These are phyloP conservation scores for Bilobella aurantiaca DNA, from an alignment of 1,140 invertebrate genomes.

Conservation along the genomic window DNA sequence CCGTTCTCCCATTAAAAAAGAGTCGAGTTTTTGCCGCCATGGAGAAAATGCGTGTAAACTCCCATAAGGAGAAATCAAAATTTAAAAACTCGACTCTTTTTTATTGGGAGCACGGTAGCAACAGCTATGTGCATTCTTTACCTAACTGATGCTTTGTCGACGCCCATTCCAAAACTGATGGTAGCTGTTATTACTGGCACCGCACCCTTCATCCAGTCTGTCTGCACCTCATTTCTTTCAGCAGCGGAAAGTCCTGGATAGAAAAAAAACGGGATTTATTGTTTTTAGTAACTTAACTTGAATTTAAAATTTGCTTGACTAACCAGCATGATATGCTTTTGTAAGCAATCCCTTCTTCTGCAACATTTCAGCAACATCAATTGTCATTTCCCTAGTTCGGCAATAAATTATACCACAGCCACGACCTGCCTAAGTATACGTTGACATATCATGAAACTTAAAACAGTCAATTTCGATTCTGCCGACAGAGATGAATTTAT, in stretches of 20 bases:
- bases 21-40: too few relatives aligned
- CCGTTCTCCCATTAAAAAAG: too few relatives aligned
- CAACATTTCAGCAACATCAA: constrained; percentile 49
- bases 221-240: constrained; percentile 48
- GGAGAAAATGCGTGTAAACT: too few relatives aligned
- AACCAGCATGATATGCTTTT: constrained; percentile 56
- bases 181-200: constrained; percentile 53
- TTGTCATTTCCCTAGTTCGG: constrained; percentile 54
- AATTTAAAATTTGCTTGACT: too few relatives aligned
- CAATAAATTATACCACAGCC: constrained; percentile 66
- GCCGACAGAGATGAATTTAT: background rate
- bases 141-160: constrained; percentile 60
- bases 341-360: constrained; percentile 46
- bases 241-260: constrained; percentile 45
- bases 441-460: too few relatives aligned
- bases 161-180: constrained; percentile 65
- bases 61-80: too few relatives aligned
- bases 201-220: constrained; percentile 54
- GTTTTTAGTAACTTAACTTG: too few relatives aligned
- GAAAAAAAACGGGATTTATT: too few relatives aligned
- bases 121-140: too few relatives aligned
- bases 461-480: too few relatives aligned
- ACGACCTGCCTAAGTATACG: constrained; percentile 49
- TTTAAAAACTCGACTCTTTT: too few relatives aligned
- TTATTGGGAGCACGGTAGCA: too few relatives aligned